Evolutionary conservation across 2,797 vertebrate species (phyloP).

Genomic region (Chelidonichthys spinosus): DNA sequence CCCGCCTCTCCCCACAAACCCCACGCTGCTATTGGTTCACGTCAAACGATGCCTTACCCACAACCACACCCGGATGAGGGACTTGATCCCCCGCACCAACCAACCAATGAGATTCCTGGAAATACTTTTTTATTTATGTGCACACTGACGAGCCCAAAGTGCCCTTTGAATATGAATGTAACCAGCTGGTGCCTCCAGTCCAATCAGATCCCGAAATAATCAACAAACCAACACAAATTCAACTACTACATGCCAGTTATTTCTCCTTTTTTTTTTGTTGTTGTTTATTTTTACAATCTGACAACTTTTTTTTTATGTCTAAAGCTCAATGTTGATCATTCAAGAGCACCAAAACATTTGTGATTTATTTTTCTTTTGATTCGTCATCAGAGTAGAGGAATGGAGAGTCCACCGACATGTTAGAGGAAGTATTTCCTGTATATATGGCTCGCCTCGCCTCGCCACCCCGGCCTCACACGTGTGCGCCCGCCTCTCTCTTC

Average conservation of each 20-base stretch:
- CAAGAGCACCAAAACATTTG: constrained; percentile 46
- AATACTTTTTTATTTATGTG: constrained; percentile 17
- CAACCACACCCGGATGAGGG: constrained; percentile 59
- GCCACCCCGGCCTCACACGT: constrained; percentile 13
- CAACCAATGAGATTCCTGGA: constrained; percentile 63
- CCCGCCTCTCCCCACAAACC: constrained; percentile 56
- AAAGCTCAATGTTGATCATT: constrained; percentile 71
- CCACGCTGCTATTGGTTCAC: constrained; percentile 89
- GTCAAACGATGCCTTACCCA: constrained; percentile 69
- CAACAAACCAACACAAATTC: constrained; percentile 23
- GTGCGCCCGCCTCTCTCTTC: constrained; percentile 23
- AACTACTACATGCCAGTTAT: constrained; percentile 39
- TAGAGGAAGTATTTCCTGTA: constrained; percentile 59
- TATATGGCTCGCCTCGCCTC: constrained; percentile 49
- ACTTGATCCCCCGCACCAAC: constrained; percentile 32
- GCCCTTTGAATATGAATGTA: constrained; percentile 73
- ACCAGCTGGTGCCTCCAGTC: constrained; percentile 57
- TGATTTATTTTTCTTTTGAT: constrained; percentile 11
- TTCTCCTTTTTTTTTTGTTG: neutral
- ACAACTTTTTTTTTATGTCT: constrained; percentile 27
- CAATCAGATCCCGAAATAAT: constrained; percentile 26
- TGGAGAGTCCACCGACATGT: constrained; percentile 35
- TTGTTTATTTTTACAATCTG: constrained; percentile 14
- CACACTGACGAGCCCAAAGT: constrained; percentile 66
- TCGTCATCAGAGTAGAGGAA: constrained; percentile 20